Base-by-base conservation (phyloP, 2,888 invertebrate species). In the Clostera curtula region DNA sequence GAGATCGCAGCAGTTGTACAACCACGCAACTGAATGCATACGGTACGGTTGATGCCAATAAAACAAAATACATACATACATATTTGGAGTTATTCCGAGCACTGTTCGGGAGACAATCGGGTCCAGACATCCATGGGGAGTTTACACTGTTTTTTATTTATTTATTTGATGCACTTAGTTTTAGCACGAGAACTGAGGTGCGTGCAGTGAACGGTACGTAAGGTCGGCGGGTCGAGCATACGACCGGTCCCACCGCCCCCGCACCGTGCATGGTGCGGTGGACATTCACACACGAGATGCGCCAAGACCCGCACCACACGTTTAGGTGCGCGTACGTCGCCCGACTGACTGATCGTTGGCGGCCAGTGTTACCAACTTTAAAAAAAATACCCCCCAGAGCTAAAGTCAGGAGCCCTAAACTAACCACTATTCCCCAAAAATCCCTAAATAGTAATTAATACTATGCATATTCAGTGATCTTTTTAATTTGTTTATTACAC, bases 151-250 rank as follows among this genome's bases (percentile, higher is more conserved):
- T 42, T 42, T 38, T 42, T 41, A 47, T 48, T 41, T 52, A 40
- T 52, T 52, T 40, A 40, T 55, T 53, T 49, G 61, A 68, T 75
- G 71, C 73, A 71, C 67, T 65, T 51, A 56, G 66, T 58, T 63
- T 59, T 64, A 66, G 60, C 66, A 65, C 65, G 50, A 60, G 61
- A 60, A 22, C 22, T 12, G 8, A 8, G 52, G 64, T 73, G 74
- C 72, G 71, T 75, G 56, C 54, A 63, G 75, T 72, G 75, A 76
- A 72, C 74, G 77, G 77, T 73, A 68, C 77, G 82, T 84, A 80
- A 86, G 85, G 86, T 84, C 85, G 85, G 75, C 80, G 68, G 82
- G 83, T 77, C 80, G 67, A 56, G 47, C 56, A 65, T 58, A 52
- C 67, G 74, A 75, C 77, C 74, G 74, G 76, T 75, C 68, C 52